These are phyloP conservation scores for Rhinopithecus roxellana DNA, from an alignment of 2,113 vertebrate species.

Conservation along the genomic window DNA sequence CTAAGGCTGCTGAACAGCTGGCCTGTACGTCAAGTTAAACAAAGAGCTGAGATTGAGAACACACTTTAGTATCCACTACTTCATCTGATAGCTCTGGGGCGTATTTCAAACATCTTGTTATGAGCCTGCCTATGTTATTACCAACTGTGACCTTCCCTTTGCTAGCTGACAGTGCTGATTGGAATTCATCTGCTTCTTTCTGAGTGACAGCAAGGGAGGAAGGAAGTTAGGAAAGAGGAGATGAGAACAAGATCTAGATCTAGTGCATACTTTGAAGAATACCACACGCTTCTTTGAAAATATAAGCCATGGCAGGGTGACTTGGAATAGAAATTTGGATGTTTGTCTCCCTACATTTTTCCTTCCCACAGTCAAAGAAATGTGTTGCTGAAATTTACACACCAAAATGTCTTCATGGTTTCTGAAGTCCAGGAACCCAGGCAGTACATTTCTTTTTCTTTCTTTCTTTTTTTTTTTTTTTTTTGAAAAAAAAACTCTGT, in stretches of 20 bases:
- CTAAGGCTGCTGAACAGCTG: slow-evolving; percentile 71
- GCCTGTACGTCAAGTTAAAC: slow-evolving; percentile 59
- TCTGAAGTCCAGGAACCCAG: neutral
- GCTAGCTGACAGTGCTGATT: neutral
- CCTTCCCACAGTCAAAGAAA: neutral
- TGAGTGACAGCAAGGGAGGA: neutral
- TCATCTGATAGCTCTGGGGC: slow-evolving; percentile 64
- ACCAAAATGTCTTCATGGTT: neutral
- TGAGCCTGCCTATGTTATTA: slow-evolving; percentile 57
- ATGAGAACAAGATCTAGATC: neutral
- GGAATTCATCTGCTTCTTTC: slow-evolving; percentile 41
- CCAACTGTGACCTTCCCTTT: slow-evolving; percentile 60
- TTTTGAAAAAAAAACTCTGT: too few relatives aligned
- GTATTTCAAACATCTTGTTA: slow-evolving; percentile 60
- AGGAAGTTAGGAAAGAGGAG: neutral
- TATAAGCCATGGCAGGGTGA: neutral
- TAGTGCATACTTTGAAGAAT: neutral
- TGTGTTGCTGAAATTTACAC: neutral
- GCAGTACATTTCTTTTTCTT: neutral
- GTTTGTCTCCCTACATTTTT: neutral
- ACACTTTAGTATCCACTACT: slow-evolving; percentile 61
- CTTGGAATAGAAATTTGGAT: neutral
- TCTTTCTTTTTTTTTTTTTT: too few relatives aligned
- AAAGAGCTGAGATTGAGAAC: slow-evolving; percentile 48
- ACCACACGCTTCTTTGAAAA: slow-evolving; percentile 44